Conservation (phyloP, 64 coral and sea anemone genomes). For the Cladopsammia gracilis region DNA sequence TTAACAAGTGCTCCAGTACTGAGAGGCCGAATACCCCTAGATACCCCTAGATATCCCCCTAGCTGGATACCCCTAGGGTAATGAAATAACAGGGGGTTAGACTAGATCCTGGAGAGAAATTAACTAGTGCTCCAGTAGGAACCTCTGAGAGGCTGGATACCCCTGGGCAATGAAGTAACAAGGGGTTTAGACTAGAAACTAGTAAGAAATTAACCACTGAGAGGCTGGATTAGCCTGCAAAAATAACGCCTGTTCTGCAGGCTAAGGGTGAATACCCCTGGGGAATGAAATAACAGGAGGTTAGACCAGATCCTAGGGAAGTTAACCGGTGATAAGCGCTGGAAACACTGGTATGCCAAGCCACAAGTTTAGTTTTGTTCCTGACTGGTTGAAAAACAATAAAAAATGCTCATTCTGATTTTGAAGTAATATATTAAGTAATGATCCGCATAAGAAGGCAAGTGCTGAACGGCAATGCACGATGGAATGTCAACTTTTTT, state of each 20-base stretch:
- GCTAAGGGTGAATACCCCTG: constrained; percentile 40
- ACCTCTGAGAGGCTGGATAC: constrained; percentile 65
- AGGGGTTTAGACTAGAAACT: background rate
- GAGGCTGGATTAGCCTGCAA: constrained; percentile 28
- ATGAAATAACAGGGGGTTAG: background rate
- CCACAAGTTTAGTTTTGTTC: too few species aligned
- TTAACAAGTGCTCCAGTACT: constrained; percentile 65
- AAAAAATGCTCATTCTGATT: too few species aligned
- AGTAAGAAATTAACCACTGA: constrained; percentile 1
- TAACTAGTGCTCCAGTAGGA: constrained; percentile 67
- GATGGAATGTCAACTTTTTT: too few species aligned
- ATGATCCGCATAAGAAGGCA: too few species aligned
- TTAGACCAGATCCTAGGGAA: background rate
- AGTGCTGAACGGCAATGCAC: too few species aligned
- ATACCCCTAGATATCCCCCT: too few species aligned
- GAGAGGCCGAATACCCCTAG: background rate
- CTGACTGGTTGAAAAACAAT: too few species aligned
- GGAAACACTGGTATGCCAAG: too few species aligned
- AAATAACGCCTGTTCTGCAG: too few species aligned
- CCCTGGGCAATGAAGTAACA: constrained; percentile 51
- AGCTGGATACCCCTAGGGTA: background rate
- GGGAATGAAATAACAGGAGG: background rate
- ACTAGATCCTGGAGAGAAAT: background rate
- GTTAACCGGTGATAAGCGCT: background rate
- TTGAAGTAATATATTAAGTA: too few species aligned